Conservation (phyloP, 1,140 invertebrate genomes). For the Eufriesea mexicana region DNA sequence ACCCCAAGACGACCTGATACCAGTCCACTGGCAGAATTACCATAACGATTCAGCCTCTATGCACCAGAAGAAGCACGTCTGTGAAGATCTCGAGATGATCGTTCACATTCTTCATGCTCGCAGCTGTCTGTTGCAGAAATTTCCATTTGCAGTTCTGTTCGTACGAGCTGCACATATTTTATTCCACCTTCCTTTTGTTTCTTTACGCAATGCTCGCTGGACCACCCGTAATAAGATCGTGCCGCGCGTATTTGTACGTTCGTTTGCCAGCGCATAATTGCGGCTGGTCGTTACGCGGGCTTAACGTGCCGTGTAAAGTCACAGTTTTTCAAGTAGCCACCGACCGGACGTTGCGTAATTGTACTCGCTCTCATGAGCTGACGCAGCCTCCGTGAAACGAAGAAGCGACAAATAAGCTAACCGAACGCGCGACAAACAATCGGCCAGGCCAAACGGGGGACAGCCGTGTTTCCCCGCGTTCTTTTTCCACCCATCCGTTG, state of each 20-base stretch:
- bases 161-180: neutral
- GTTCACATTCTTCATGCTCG: no score
- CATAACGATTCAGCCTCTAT: neutral
- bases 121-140: neutral
- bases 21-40: no score
- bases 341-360: constrained; percentile 73
- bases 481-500: neutral
- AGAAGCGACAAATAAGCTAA: constrained; percentile 6
- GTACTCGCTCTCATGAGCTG: constrained; percentile 58
- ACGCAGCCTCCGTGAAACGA: constrained; percentile 40
- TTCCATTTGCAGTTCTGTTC: neutral
- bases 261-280: constrained; percentile 72
- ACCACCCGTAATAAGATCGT: neutral
- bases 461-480: neutral
- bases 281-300: constrained; percentile 74
- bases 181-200: neutral
- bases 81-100: no score
- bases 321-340: constrained; percentile 73
- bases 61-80: no score
- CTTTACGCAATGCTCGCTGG: neutral
- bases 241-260: constrained; percentile 49
- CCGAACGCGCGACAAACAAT: constrained; percentile 6
- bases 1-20: no score
- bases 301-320: constrained; percentile 77
- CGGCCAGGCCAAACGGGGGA: neutral